Base-by-base conservation (phyloP, 2,888 invertebrate species). In the Azorinus chamasolen region DNA sequence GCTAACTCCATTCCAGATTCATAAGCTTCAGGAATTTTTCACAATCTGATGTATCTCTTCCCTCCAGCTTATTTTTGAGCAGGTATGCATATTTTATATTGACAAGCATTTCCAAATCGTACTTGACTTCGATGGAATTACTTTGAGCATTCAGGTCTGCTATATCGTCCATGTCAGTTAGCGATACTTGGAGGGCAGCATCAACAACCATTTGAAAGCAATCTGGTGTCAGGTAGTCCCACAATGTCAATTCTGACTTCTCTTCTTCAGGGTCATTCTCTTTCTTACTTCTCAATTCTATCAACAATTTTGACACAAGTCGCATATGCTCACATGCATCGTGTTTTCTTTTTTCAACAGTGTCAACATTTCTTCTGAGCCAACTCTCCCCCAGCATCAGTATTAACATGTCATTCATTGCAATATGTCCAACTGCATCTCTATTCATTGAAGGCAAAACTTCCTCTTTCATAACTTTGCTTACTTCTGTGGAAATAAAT, bases 101-200 rank as follows among this genome's bases (percentile, higher is more conserved):
- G 4, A 74, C 65, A 43, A 74, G n/a, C 37, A 64, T 27, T 39
- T 43, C 14, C 12, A 78, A 12, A 39, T 78, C 78, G 48, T 78
- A 73, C 59, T 78, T 78, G 14, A 78, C 22, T 51, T 78, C 73
- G 22, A 78, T 73, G 3, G 64, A 68, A 64, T 73, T 78, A 12
- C 39, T 50, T 5, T 71, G 76, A n/a, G 76, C 53, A 27, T 20
- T 61, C 45, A 72, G 50, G 48, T 76, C 76, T 16, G 65, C 68
- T 2, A 59, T 45, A 57, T 78, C 78, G 68, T 78, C 78, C 51
- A 63, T 58, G 24, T 73, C n/a, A 20, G 78, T 68, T 20, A 66
- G 18, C 16, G 32, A 43, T 18, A 37, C 39, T 43, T 39, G 22
- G 14, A 72, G 55, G n/a, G 77, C 58, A 10, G 77, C 77, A 39